Evolutionary conservation across 2,888 invertebrate species (phyloP).

Genomic region (Calliphora vomitoria): DNA sequence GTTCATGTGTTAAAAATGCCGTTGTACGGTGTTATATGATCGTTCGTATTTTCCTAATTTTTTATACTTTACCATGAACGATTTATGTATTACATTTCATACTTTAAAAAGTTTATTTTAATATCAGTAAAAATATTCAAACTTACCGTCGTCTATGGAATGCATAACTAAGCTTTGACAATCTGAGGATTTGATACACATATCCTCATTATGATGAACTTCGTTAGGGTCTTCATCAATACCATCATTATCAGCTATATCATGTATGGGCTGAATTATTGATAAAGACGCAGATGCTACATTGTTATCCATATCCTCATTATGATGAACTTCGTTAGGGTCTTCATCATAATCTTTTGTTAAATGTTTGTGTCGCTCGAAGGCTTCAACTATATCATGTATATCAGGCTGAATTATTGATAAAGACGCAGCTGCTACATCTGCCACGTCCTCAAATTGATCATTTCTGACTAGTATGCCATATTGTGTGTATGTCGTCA

Average conservation of each 20-base stretch:
- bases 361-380: conserved; percentile 47
- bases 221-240: conserved; percentile 44
- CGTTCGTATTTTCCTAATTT: no score
- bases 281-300: no score
- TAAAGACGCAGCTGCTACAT: conserved; percentile 52
- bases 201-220: conserved; percentile 23
- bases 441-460: conserved; percentile 79
- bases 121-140: no score
- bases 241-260: conserved; percentile 3
- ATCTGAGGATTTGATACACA: conserved; percentile 73
- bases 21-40: no score
- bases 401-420: conserved; percentile 62
- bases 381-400: conserved; percentile 49
- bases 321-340: conserved; percentile 18
- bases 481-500: conserved; percentile 79
- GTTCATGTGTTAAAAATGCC: no score
- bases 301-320: conserved; percentile 44
- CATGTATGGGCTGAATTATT: no score
- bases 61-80: no score
- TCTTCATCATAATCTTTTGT: conserved; percentile 50
- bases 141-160: conserved; percentile 81
- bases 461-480: conserved; percentile 82
- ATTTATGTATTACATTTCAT: no score
- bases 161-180: conserved; percentile 79
- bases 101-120: no score